Base-by-base conservation (phyloP, 1,140 invertebrate species). In the Sinella curviseta region DNA sequence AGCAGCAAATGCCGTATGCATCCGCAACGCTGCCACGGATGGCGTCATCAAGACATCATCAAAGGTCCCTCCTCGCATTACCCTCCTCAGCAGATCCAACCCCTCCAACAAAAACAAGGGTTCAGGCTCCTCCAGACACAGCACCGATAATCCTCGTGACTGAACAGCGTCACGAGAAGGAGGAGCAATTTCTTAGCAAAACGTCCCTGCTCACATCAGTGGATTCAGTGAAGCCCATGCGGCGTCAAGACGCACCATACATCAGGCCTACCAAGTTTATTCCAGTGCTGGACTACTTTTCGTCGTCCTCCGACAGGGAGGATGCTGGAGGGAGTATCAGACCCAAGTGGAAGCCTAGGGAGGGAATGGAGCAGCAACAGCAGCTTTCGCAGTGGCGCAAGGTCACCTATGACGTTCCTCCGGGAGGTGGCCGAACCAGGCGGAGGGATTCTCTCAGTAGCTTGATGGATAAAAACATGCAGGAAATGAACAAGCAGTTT, bases 271-370 rank as follows among this genome's bases (percentile, higher is more conserved):
- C 70, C 2, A 74, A 74, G 31, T 74, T 74, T 74, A 24, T 36
- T 24, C 70, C 70, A 12, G 34, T 34, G 2, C 17, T 78, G 24
- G 77, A 74, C 28, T 78, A 74, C 30, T 55, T 34, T 30, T 60
- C 77, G 8, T 73, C 60, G 0, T 78, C 67, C 8, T 60, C 28
- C n/a, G 35, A 1, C 67, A 55, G 24, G 24, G 67, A 78, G 36
- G 31, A 74, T 14, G 77, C 35, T 17, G 48, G 14, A 60, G 57
- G 14, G 1, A 70, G 8, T 73, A 33, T 78, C 24, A 89, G 87
- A 70, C 87, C 91, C 0, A 89, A 90, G 65, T 92, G 91, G 91
- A 86, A 88, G 0, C 91, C 91, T 0, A 85, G 88, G 17, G 89
- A 31, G 88, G 87, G 73, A 90, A 91, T 17, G 26, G 1, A 0